phyloP scores from a whole-genome alignment of 2,113 vertebrate genomes.

The Brachypodius melanocephalos region DNA sequence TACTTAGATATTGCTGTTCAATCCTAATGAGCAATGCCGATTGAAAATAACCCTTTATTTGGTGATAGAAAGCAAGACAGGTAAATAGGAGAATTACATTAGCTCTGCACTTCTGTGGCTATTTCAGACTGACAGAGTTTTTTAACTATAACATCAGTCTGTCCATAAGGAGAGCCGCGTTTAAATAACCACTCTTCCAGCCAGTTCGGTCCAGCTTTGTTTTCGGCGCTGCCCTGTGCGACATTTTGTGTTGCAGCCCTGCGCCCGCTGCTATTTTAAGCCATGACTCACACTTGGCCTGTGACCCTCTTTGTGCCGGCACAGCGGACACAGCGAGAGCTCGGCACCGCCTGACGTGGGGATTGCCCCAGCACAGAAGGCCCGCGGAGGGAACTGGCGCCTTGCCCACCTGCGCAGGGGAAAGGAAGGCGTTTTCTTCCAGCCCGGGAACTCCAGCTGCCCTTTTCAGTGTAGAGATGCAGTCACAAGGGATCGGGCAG shows the following conservation, averaged over 20 bases:
- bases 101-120: neutral
- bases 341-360: rapidly evolving
- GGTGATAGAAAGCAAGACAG: neutral
- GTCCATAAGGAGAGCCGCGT: neutral
- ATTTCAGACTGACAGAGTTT: neutral
- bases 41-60: neutral
- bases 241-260: neutral
- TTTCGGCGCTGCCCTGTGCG: neutral
- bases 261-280: constrained; percentile 29
- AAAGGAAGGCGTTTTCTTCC: neutral
- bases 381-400: neutral
- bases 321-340: neutral
- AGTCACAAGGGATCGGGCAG: neutral
- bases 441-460: neutral
- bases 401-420: neutral
- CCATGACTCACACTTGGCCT: neutral
- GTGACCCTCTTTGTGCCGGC: neutral
- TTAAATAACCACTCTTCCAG: neutral
- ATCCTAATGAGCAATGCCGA: neutral
- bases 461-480: neutral
- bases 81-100: neutral
- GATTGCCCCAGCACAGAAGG: neutral
- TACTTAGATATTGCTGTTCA: neutral
- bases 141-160: neutral
- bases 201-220: neutral